Conservation (phyloP, 1,140 invertebrate genomes). For the Bombus ignitus region DNA sequence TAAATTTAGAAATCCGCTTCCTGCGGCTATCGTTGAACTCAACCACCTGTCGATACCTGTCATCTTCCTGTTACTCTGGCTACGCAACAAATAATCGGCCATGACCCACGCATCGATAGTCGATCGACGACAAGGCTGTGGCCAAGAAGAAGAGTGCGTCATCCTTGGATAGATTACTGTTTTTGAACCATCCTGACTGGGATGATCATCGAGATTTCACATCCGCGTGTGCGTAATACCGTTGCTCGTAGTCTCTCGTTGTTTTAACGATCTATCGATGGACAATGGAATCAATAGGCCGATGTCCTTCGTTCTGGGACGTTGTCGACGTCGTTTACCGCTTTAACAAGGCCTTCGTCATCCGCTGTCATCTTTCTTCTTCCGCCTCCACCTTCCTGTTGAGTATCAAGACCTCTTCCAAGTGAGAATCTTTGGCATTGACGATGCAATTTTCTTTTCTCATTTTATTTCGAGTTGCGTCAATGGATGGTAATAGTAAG, state of each 20-base stretch:
- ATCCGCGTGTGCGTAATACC: constrained; percentile 57
- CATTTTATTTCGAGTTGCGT: neutral
- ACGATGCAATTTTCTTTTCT: constrained; percentile 16
- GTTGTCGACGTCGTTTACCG: constrained; percentile 57
- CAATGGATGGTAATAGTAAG: neutral
- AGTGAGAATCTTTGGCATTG: neutral
- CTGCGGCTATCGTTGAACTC: neutral
- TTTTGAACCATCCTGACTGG: constrained; percentile 3
- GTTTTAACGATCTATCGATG: constrained; percentile 12
- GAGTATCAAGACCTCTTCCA: neutral
- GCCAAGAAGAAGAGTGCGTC: neutral
- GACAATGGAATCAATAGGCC: constrained; percentile 40
- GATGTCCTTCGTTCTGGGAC: constrained; percentile 57
- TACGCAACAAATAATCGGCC: neutral
- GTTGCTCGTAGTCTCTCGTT: constrained; percentile 48
- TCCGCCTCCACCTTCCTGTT: constrained; percentile 9
- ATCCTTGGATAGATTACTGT: constrained; percentile 31
- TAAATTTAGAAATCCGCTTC: neutral
- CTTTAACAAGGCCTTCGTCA: constrained; percentile 50
- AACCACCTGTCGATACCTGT: neutral
- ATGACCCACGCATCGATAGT: neutral
- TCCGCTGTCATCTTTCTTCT: constrained; percentile 38
- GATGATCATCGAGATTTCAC: neutral
- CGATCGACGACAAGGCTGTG: neutral
- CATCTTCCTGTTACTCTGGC: constrained; percentile 7